A percentile compares a stretch with the other conserved stretches of the same genome.
These are phyloP conservation scores for Strigamia maritima DNA, from an alignment of 2,888 invertebrate species.

Conservation along the genomic window DNA sequence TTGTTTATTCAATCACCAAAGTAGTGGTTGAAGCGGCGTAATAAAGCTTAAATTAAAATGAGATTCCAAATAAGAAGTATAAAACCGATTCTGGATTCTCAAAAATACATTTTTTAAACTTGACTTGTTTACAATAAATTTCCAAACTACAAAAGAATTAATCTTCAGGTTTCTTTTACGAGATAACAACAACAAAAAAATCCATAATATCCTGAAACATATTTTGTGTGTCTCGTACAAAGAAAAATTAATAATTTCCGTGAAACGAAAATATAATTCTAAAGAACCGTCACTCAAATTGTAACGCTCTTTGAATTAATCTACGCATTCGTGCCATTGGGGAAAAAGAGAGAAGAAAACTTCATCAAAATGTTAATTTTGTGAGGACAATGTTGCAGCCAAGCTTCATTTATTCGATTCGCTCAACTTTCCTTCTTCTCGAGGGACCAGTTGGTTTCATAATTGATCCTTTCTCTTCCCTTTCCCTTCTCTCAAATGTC, in stretches of 20 bases:
- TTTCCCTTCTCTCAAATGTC: neutral
- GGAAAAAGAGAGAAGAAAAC: constrained; percentile 1
- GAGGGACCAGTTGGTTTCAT: neutral
- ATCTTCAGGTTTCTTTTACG: too few relatives aligned
- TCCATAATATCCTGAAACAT: neutral
- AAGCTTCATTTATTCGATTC: constrained; percentile 23
- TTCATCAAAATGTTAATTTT: constrained; percentile 23
- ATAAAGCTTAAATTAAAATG: too few relatives aligned
- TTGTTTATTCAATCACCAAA: too few relatives aligned
- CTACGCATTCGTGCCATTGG: neutral
- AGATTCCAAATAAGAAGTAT: too few relatives aligned
- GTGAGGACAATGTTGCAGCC: constrained; percentile 19
- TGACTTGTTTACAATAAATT: neutral
- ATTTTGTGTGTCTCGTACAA: neutral
- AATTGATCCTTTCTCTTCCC: constrained; percentile 2
- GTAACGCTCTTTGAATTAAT: constrained; percentile 6
- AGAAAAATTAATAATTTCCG: neutral
- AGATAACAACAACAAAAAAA: neutral
- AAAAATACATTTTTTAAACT: too few relatives aligned
- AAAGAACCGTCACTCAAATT: constrained; percentile 2
- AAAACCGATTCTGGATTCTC: too few relatives aligned
- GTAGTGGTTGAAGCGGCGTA: too few relatives aligned
- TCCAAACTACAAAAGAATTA: neutral
- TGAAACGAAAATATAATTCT: neutral
- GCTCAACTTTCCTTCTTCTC: constrained; percentile 16